phyloP scores from a whole-genome alignment of 1,140 invertebrate genomes.

The Drosophila parabipectinata region DNA sequence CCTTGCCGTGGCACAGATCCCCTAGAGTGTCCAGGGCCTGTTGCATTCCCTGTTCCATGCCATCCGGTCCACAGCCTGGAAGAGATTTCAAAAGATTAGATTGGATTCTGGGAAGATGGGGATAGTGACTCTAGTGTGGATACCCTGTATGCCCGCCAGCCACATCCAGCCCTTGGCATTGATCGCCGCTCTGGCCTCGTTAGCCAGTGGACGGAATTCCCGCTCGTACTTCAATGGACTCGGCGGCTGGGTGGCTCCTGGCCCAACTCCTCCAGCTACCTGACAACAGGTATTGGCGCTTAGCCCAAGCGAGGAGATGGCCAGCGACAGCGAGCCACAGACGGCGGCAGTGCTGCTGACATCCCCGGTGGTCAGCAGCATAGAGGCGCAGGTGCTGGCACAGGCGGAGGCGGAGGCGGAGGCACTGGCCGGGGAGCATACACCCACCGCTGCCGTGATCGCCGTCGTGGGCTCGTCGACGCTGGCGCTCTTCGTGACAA shows the following conservation, averaged over 20 bases:
- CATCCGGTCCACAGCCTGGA: slow-evolving; percentile 56
- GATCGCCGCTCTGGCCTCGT: slow-evolving; percentile 85
- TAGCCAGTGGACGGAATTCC: slow-evolving; percentile 79
- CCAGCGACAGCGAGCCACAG: slow-evolving; percentile 80
- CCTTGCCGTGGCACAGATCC: slow-evolving; percentile 82
- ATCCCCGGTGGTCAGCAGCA: slow-evolving; percentile 12
- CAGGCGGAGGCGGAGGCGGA: slow-evolving; percentile 3
- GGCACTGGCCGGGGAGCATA: background rate
- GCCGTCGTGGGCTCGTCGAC: slow-evolving; percentile 79
- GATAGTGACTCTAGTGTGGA: slow-evolving; percentile 20
- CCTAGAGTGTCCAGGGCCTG: slow-evolving; percentile 63
- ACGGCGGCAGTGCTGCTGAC: slow-evolving; percentile 79
- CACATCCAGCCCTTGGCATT: slow-evolving; percentile 92
- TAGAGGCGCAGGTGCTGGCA: slow-evolving; percentile 44
- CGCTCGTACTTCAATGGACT: slow-evolving; percentile 81
- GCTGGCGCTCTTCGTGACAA: slow-evolving; percentile 83
- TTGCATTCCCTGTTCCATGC: slow-evolving; percentile 70
- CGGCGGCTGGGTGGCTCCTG: slow-evolving; percentile 63
- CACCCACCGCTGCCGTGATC: background rate
- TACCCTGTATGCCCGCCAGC: slow-evolving; percentile 90
- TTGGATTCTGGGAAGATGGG: background rate
- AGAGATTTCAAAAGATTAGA: background rate
- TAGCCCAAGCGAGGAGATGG: slow-evolving; percentile 78
- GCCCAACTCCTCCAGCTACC: slow-evolving; percentile 1
- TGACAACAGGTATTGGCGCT: slow-evolving; percentile 57